phyloP scores from a whole-genome alignment of 2,797 vertebrate genomes.

The Aselliscus stoliczkanus region DNA sequence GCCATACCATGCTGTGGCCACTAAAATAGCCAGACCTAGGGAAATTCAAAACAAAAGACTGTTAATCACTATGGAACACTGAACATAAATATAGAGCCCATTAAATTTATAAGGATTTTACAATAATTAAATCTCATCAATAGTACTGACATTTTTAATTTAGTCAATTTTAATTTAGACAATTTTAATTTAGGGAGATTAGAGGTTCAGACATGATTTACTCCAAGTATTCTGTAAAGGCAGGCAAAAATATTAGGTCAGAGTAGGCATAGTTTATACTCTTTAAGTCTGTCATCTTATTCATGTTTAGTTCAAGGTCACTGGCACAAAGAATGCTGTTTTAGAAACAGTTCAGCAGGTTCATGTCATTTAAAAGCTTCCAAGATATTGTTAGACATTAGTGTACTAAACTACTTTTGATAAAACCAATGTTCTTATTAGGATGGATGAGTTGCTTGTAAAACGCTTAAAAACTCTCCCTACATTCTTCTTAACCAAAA shows the following conservation, averaged over 20 bases:
- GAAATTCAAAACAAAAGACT: slow-evolving; percentile 47
- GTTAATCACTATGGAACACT: slow-evolving; percentile 20
- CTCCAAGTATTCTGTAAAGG: background rate
- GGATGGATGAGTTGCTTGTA: background rate
- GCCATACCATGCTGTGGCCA: slow-evolving; percentile 86
- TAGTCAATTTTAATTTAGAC: background rate
- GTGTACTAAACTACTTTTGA: background rate
- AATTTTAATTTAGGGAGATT: background rate
- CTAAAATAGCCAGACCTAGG: slow-evolving; percentile 80
- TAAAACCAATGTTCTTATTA: background rate
- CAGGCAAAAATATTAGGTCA: background rate
- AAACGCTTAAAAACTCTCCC: background rate
- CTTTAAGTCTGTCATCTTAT: background rate
- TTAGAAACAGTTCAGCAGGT: background rate
- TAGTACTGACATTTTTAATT: slow-evolving; percentile 31
- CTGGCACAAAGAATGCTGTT: background rate
- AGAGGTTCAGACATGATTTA: slow-evolving; percentile 8
- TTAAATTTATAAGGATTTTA: slow-evolving; percentile 26
- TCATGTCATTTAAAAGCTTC: background rate
- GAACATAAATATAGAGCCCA: background rate
- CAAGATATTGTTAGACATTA: background rate
- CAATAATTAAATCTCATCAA: slow-evolving; percentile 15
- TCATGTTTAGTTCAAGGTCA: background rate
- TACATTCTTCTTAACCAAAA: background rate
- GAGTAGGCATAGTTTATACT: background rate